Conservation (phyloP, 1,140 invertebrate species). For the Drosophila obscura region DNA sequence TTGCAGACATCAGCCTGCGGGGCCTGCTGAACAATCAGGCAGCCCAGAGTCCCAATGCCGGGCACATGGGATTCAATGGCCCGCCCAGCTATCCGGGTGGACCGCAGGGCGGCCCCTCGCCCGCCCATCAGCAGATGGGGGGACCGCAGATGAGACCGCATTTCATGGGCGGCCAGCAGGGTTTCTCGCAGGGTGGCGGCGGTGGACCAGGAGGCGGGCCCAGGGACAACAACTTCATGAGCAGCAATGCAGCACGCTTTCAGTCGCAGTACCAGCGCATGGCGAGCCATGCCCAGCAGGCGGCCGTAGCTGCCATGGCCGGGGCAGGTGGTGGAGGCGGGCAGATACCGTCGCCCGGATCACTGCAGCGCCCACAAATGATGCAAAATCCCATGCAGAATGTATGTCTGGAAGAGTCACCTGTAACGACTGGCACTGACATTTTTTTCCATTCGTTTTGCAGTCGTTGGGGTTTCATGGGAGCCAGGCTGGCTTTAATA, state of each 20-base stretch:
- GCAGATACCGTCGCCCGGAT: conserved; percentile 75
- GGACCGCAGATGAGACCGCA: conserved; percentile 80
- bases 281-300: conserved; percentile 79
- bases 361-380: conserved; percentile 76
- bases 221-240: conserved; percentile 74
- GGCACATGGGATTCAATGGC: conserved; percentile 75
- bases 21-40: conserved; percentile 82
- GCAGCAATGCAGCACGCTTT: conserved; percentile 77
- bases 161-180: conserved; percentile 80
- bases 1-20: conserved; percentile 80
- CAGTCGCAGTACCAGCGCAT: conserved; percentile 81
- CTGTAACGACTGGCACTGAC: not conserved
- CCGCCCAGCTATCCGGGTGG: conserved; percentile 81
- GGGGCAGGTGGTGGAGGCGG: conserved; percentile 61
- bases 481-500: conserved; percentile 81
- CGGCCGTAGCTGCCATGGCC: conserved; percentile 77
- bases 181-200: conserved; percentile 72
- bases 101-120: conserved; percentile 75
- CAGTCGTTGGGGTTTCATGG: conserved; percentile 83
- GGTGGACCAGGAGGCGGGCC: conserved; percentile 73
- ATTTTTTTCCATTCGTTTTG: conserved; percentile 7
- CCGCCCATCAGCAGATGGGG: conserved; percentile 76
- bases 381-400: conserved; percentile 83
- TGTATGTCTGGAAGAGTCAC: conserved; percentile 40
- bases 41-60: conserved; percentile 79